Conservation (phyloP, 1,140 invertebrate genomes). For the Caenorhabditis inopinata region DNA sequence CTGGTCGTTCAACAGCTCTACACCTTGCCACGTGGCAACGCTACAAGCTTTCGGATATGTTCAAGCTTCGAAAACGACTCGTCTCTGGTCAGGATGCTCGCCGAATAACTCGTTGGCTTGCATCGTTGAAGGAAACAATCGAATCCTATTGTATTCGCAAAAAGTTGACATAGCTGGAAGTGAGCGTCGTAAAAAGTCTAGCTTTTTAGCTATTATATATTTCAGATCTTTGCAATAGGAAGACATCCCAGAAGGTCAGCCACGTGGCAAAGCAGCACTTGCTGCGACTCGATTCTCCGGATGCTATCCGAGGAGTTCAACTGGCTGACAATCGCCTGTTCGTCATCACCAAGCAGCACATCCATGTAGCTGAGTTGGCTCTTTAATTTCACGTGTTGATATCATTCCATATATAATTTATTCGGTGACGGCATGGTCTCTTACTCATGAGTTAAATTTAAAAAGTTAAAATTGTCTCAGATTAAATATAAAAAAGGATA, state of each 20-base stretch:
- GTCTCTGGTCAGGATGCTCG: not conserved
- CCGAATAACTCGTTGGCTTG: not conserved
- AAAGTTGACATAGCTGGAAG: constrained; percentile 8
- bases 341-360: not conserved
- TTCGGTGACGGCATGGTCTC: no score
- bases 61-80: not conserved
- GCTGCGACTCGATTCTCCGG: not conserved
- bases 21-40: not conserved
- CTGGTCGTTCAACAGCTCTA: not conserved
- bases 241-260: not conserved
- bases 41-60: constrained; percentile 18
- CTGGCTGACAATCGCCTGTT: not conserved
- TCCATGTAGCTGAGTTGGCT: not conserved
- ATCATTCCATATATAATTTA: no score
- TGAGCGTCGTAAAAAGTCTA: not conserved
- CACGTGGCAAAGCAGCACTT: constrained; percentile 4
- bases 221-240: not conserved
- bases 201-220: not conserved
- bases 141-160: not conserved
- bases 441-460: no score
- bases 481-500: no score
- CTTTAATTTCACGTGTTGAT: no score
- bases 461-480: no score
- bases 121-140: constrained; percentile 2
- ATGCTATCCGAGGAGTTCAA: not conserved